Base-by-base conservation (phyloP, 2,888 invertebrate species). In the Amphimallon solstitiale region DNA sequence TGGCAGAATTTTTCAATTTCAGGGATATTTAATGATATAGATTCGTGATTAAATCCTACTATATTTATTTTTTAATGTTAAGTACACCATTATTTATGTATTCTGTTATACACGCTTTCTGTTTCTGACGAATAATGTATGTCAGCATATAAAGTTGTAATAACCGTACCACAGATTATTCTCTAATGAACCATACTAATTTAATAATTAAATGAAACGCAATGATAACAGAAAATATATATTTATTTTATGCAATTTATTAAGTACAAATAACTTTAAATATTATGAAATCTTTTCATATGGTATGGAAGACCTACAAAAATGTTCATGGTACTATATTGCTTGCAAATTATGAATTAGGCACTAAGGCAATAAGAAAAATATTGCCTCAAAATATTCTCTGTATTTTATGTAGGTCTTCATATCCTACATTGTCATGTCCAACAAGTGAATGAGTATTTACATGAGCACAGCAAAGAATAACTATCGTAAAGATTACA, bases 241-340 rank as follows among this genome's bases (percentile, higher is more conserved):
- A n/a, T n/a, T 64, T 64, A 43, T 43, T 64, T 54, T 5, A 54
- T 14, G 21, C 23, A 64, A 15, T 17, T 54, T 15, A n/a, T 63
- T 63, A 63, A 63, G 63, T 63, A 63, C 63, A 63, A 63, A 54
- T 63, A 63, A 43, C 52, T 40, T 52, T 48, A 52, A 62, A 49
- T 37, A 52, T 43, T 59, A 40, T 38, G 56, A 48, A 54, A 15
- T 51, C 40, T 29, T 51, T 35, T 21, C 19, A 35, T 9, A n/a
- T 19, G 40, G 12, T 38, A n/a, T 12, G 38, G 9, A 40, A 40
- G 21, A 54, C 38, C 21, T 21, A 19, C 54, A 19, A 54, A 7
- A 17, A 14, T 35, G 21, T n/a, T 38, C 23, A 38, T 40, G 21
- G 54, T 40, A 54, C 21, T 15, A 21, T 54, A 38, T 54, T 54